Conservation (phyloP, 2,888 invertebrate species). For the Monoplex corrugatus region DNA sequence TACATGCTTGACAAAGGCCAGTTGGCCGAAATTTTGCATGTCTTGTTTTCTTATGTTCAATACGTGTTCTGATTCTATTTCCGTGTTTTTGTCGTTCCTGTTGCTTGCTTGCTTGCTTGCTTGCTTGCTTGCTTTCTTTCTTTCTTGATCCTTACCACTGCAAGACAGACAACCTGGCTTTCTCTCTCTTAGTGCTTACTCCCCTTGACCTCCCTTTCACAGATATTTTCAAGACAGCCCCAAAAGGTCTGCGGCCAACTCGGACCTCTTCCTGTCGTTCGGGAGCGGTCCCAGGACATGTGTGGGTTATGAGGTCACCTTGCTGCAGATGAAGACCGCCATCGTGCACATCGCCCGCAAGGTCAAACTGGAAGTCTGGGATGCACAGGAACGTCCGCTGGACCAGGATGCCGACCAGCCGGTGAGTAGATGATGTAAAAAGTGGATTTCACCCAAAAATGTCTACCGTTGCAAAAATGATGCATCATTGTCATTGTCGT, state of each 20-base stretch:
- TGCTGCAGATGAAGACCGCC: conserved; percentile 43
- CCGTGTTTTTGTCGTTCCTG: background rate
- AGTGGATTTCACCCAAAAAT: too few relatives aligned
- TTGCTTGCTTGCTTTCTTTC: background rate
- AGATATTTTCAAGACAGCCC: background rate
- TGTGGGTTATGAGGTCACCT: background rate
- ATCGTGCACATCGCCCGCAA: conserved; percentile 41
- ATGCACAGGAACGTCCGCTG: too few relatives aligned
- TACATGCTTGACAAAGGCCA: too few relatives aligned
- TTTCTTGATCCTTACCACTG: background rate
- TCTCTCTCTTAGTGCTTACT: background rate
- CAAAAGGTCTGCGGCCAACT: background rate
- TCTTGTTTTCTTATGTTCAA: too few relatives aligned
- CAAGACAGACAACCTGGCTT: too few relatives aligned
- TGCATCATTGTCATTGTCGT: too few relatives aligned
- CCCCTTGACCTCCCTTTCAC: background rate
- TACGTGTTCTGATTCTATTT: background rate
- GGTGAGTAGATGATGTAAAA: too few relatives aligned
- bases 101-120: too few relatives aligned
- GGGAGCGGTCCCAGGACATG: conserved; percentile 36
- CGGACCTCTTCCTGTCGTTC: conserved; percentile 42
- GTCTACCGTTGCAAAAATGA: too few relatives aligned
- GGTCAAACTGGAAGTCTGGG: background rate
- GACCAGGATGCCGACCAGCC: too few relatives aligned
- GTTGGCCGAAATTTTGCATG: too few relatives aligned